These are phyloP conservation scores for Mirza zaza DNA, from an alignment of 2,113 vertebrate genomes.

Conservation along the genomic window DNA sequence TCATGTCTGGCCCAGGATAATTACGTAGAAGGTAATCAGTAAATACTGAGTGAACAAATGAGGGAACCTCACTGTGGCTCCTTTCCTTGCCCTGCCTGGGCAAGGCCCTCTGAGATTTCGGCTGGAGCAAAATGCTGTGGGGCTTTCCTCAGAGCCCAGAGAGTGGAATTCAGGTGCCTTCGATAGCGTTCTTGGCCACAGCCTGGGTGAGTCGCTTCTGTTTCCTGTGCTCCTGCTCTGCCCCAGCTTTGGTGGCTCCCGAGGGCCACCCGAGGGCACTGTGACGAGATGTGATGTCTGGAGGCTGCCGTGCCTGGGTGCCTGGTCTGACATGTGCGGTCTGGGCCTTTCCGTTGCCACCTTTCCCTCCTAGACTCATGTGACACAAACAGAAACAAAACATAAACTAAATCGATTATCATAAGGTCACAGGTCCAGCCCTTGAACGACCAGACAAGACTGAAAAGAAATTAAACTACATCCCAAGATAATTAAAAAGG, in stretches of 20 bases:
- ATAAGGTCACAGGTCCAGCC: conserved; percentile 64
- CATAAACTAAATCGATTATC: conserved; percentile 52
- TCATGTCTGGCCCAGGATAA: neutral
- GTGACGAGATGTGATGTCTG: accelerated
- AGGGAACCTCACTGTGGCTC: neutral
- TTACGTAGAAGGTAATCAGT: neutral
- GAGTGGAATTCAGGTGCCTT: neutral
- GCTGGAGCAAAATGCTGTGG: neutral
- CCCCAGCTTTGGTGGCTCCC: neutral
- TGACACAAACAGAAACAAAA: conserved; percentile 40
- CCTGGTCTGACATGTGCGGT: neutral
- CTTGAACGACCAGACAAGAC: conserved; percentile 44
- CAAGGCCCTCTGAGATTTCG: neutral
- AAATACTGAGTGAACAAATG: neutral
- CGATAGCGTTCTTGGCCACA: accelerated
- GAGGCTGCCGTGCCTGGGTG: neutral
- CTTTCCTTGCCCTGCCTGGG: neutral
- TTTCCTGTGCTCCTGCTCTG: neutral
- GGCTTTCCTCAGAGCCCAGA: neutral
- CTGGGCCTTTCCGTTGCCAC: neutral
- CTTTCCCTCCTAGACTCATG: neutral
- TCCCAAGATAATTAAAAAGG: conserved; percentile 61
- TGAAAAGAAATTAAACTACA: conserved; percentile 66
- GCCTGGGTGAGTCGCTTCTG: neutral
- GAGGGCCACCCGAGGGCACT: neutral